Percentiles rank a stretch among this genome's conserved stretches.
phyloP scores from a whole-genome alignment of 2,113 vertebrate species.

The Pterophyllum scalare region DNA sequence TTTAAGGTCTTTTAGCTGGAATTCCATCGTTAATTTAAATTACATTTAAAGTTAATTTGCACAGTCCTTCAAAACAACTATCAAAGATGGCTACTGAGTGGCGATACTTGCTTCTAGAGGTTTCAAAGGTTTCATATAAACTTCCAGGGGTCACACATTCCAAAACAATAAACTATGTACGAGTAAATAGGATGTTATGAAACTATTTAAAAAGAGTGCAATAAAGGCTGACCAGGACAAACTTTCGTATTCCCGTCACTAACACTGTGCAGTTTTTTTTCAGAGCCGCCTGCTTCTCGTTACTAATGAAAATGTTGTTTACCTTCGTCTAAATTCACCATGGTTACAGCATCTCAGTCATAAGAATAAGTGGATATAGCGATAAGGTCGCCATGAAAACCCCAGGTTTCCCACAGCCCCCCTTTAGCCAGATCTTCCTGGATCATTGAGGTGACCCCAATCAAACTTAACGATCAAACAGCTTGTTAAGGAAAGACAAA shows the following conservation, averaged over 20 bases:
- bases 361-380: neutral
- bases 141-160: neutral
- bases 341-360: neutral
- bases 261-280: neutral
- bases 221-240: no score
- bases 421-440: neutral
- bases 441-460: neutral
- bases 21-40: neutral
- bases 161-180: neutral
- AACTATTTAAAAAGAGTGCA: neutral
- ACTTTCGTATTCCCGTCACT: no score
- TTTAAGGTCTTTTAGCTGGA: neutral
- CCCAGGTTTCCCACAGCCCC: neutral
- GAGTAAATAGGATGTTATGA: neutral
- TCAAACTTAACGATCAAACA: neutral
- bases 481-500: neutral
- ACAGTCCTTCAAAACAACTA: neutral
- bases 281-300: neutral
- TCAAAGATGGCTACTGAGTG: neutral
- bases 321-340: neutral
- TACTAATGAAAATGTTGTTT: neutral
- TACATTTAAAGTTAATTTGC: neutral
- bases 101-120: no score
- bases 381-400: neutral
- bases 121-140: neutral